phyloP scores from a whole-genome alignment of 2,888 invertebrate species.

The Leucozona laternaria region DNA sequence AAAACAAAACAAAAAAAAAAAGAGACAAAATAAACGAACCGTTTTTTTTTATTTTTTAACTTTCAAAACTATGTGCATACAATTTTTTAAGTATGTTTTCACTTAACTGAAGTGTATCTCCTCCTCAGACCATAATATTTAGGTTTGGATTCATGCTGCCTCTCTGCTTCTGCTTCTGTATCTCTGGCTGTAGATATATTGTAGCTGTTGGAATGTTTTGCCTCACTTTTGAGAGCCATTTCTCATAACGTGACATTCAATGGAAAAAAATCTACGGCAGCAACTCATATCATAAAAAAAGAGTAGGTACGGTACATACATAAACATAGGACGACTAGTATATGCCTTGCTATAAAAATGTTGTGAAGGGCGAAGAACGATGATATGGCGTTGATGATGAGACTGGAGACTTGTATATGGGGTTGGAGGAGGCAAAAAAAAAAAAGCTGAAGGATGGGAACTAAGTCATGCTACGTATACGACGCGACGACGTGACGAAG shows the following conservation, averaged over 20 bases:
- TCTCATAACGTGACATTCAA: conserved; percentile 70
- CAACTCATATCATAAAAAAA: conserved; percentile 24
- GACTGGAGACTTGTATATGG: conserved; percentile 6
- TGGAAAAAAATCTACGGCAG: conserved; percentile 37
- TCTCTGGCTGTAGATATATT: neutral
- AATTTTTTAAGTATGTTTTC: conserved; percentile 61
- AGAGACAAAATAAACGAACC: conserved; percentile 50
- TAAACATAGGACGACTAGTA: neutral
- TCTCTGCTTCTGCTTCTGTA: conserved; percentile 37
- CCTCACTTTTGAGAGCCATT: conserved; percentile 53
- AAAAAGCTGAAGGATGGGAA: conserved; percentile 61
- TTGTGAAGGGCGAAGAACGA: conserved; percentile 25
- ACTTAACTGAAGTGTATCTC: conserved; percentile 70
- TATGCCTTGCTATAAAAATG: neutral
- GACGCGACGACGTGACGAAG: conserved; percentile 72
- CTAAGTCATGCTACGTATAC: conserved; percentile 54
- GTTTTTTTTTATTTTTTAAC: conserved; percentile 17
- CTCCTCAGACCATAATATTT: conserved; percentile 4
- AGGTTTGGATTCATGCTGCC: conserved; percentile 9
- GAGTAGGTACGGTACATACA: neutral
- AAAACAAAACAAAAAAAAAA: conserved; percentile 12
- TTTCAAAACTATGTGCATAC: conserved; percentile 30
- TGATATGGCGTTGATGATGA: conserved; percentile 13
- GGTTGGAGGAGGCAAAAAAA: neutral
- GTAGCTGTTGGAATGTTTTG: conserved; percentile 26